Percentiles rank a stretch among this genome's conserved stretches.
These are phyloP conservation scores for Sebastes iracundus DNA, from an alignment of 2,797 vertebrate species.

Conservation along the genomic window DNA sequence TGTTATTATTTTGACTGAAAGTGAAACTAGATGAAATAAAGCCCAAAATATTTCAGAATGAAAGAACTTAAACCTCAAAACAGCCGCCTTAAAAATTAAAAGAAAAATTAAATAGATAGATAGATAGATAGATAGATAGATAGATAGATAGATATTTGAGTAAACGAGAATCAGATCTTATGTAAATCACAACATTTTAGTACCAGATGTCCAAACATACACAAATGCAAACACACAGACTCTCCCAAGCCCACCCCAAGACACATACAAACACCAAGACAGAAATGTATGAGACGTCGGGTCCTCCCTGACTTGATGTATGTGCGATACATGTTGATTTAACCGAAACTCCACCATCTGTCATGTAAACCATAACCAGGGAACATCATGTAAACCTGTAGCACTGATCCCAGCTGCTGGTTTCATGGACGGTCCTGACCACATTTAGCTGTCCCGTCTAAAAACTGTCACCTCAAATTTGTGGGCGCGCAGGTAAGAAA, in stretches of 20 bases:
- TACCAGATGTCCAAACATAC: not conserved
- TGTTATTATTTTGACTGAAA: not conserved
- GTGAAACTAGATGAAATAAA: not conserved
- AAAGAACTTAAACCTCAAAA: not conserved
- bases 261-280: not conserved
- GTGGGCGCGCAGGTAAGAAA: slow-evolving; percentile 38
- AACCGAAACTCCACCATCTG: slow-evolving; percentile 37
- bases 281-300: not conserved
- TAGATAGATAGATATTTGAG: no score
- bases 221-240: not conserved
- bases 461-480: slow-evolving; percentile 61
- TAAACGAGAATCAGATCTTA: not conserved
- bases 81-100: not conserved
- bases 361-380: slow-evolving; percentile 48
- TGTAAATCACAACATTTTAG: not conserved
- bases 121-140: no score
- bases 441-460: slow-evolving; percentile 26
- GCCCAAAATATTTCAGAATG: not conserved
- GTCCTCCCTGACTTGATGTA: slow-evolving; percentile 3
- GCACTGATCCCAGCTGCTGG: slow-evolving; percentile 41
- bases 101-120: no score
- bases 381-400: slow-evolving; percentile 36
- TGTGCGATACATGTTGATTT: slow-evolving; percentile 46
- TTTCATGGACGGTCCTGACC: slow-evolving; percentile 42
- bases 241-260: not conserved